Base-by-base conservation (phyloP, 2,888 invertebrate species). In the Cosmorhoe ocellata region DNA sequence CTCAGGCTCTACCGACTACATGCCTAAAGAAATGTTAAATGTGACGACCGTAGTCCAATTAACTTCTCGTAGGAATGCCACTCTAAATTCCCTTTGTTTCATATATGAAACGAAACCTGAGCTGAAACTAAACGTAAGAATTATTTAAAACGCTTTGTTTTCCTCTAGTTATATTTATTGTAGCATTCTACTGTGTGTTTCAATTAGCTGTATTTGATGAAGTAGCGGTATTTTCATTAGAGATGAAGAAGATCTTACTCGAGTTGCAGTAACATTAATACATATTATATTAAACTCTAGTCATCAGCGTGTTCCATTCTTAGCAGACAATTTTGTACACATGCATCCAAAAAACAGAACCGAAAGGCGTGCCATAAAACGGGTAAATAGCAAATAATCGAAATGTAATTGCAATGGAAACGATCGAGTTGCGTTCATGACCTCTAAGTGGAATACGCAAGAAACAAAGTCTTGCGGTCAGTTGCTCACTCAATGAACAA, bases 401-500 rank as follows among this genome's bases (percentile, higher is more conserved):
- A 42, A 51, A 59, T 58, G 59, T 60, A 63, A 63, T 54, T 36
- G 47, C 47, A 55, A 56, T 54, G 46, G 43, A 48, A 53, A 53
- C 49, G 54, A 38, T 46, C 43, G 38, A 47, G 41, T 40, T 31
- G 48, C 58, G 59, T 41, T 64, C 63, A 58, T 63, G 62, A 64
- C 60, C 64, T 62, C 59, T 53, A 59, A 56, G 51, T 38, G 33
- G 54, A 58, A 51, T 62, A 54, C 56, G 56, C 60, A 51, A 49
- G 45, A 69, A 66, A 64, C 63, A 42, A 43, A 63, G 64, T 61
- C 59, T 63, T 65, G 65, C 71, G 67, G 67, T 66, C 66, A 67
- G 61, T 59, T 59, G 60, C 44, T 51, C 55, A 56, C 66, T 69
- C 58, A 58, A 66, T 64, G 59, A 51, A 61, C 45, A 54, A 66